Conservation (phyloP, 2,888 invertebrate species). For the Cerceris rybyensis region DNA sequence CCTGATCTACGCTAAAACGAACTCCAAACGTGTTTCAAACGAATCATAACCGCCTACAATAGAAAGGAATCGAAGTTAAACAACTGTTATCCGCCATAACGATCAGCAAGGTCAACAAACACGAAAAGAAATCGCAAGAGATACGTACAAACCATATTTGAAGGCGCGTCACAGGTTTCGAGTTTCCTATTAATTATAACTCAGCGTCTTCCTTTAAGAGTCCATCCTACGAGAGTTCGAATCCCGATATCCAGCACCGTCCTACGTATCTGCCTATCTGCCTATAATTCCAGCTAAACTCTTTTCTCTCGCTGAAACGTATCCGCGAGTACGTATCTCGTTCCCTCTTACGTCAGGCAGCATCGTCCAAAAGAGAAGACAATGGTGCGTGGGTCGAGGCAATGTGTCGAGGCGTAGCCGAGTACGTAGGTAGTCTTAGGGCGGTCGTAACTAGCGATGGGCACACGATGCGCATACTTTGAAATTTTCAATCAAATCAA, state of each 20-base stretch:
- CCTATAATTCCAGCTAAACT: slow-evolving; percentile 61
- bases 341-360: slow-evolving; percentile 60
- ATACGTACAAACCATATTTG: no score
- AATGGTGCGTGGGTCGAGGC: slow-evolving; percentile 80
- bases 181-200: slow-evolving; percentile 26
- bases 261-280: slow-evolving; percentile 66
- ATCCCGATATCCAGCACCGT: slow-evolving; percentile 51
- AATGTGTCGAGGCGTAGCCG: slow-evolving; percentile 74
- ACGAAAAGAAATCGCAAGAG: no score
- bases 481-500: slow-evolving; percentile 34
- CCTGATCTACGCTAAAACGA: no score
- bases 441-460: slow-evolving; percentile 55
- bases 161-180: background rate
- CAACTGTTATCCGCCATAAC: no score
- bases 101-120: no score
- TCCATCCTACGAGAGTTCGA: slow-evolving; percentile 15
- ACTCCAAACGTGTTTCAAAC: no score
- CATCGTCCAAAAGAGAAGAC: slow-evolving; percentile 74
- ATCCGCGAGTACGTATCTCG: slow-evolving; percentile 58
- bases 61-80: no score
- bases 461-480: slow-evolving; percentile 25
- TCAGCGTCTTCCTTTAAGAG: slow-evolving; percentile 1
- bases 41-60: no score
- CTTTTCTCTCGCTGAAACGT: slow-evolving; percentile 60
- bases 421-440: slow-evolving; percentile 65